Conservation (phyloP, 2,113 vertebrate genomes). For the Callaeas wilsoni region DNA sequence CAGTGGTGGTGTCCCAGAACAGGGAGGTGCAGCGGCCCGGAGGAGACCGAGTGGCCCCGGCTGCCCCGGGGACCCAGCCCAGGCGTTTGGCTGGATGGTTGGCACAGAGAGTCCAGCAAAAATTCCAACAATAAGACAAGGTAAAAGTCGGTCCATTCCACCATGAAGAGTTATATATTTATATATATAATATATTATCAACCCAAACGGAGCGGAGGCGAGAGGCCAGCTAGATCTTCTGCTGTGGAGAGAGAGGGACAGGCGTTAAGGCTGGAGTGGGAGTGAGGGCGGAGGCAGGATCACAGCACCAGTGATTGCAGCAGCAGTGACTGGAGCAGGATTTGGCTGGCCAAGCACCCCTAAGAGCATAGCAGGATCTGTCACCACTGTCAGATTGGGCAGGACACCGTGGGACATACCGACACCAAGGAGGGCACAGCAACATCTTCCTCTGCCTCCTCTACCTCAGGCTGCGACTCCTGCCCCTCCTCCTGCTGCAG, state of each 20-base stretch:
- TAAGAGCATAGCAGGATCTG: not conserved
- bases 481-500: conserved; percentile 76
- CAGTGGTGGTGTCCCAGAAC: not conserved
- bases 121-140: conserved; percentile 54
- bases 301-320: not conserved
- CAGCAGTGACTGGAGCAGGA: not conserved
- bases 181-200: conserved; percentile 71
- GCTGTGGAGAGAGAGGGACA: conserved; percentile 61
- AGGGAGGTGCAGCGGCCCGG: not conserved
- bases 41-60: not conserved
- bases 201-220: conserved; percentile 45
- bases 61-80: not conserved
- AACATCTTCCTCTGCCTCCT: conserved; percentile 63
- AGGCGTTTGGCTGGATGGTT: conserved; percentile 66
- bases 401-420: conserved; percentile 66
- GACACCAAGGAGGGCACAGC: conserved; percentile 17
- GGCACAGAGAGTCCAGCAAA: conserved; percentile 77
- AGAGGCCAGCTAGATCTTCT: conserved; percentile 74
- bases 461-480: conserved; percentile 66
- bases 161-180: conserved; percentile 65
- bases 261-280: not conserved
- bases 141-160: conserved; percentile 72
- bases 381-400: not conserved
- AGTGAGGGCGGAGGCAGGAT: not conserved
- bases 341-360: conserved; percentile 24